Conservation (phyloP, 2,797 vertebrate genomes). For the Paratrypauchen microcephalus region DNA sequence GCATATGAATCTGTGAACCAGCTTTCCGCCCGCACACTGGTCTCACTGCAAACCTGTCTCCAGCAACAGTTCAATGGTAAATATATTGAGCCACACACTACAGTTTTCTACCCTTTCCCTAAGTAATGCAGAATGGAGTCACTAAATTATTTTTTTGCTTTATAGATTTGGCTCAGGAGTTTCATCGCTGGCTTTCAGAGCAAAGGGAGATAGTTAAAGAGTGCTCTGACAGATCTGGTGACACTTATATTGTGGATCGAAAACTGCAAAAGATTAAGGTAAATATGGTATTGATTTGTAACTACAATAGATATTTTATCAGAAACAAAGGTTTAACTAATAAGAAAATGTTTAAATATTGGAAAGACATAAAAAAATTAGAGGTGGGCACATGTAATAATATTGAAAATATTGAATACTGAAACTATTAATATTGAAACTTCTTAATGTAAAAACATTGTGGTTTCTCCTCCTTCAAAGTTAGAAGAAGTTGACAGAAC, state of each 20-base stretch:
- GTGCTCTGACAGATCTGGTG: conserved; percentile 88
- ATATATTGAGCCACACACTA: not conserved
- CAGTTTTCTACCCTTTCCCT: not conserved
- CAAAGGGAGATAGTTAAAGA: conserved; percentile 85
- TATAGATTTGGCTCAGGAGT: conserved; percentile 88
- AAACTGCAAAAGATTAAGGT: conserved; percentile 95
- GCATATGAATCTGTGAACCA: conserved; percentile 89
- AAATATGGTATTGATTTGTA: not conserved
- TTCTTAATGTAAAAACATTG: no score
- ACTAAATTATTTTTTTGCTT: conserved; percentile 21
- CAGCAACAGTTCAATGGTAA: conserved; percentile 88
- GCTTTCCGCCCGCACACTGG: conserved; percentile 83
- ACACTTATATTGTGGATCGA: conserved; percentile 86
- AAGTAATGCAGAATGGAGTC: not conserved
- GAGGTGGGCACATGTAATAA: no score
- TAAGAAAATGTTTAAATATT: no score
- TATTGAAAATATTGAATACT: no score
- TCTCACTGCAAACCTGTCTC: conserved; percentile 84
- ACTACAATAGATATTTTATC: not conserved
- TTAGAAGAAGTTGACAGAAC: no score
- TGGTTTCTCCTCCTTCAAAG: no score
- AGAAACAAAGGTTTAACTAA: not conserved
- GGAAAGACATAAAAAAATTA: no score
- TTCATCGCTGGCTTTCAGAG: conserved; percentile 89
- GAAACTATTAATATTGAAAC: no score